Evolutionary conservation across 1,140 invertebrate genomes (phyloP).

Genomic region (Tribolium castaneum): DNA sequence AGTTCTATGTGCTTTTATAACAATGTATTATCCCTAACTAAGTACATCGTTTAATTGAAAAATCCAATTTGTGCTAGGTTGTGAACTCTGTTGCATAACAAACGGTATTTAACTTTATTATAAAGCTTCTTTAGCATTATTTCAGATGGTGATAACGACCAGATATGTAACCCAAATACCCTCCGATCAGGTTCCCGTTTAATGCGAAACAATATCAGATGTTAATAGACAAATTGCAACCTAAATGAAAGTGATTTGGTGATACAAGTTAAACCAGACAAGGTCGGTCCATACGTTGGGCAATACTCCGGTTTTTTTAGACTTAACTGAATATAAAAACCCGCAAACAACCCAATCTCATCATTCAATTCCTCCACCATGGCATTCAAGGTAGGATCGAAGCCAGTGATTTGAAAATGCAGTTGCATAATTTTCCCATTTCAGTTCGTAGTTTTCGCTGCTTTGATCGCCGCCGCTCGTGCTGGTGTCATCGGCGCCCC

Average conservation of each 20-base stretch:
- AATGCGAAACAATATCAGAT: slow-evolving; percentile 27
- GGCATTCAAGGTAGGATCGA: slow-evolving; percentile 44
- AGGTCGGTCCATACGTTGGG: background rate
- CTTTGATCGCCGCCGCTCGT: slow-evolving; percentile 51
- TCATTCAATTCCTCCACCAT: slow-evolving; percentile 13
- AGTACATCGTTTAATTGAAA: background rate
- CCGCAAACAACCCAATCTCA: background rate
- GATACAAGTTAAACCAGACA: slow-evolving; percentile 31
- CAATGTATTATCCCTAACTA: background rate
- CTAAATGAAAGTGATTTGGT: slow-evolving; percentile 16
- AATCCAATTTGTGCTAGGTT: background rate
- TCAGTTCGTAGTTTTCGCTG: slow-evolving; percentile 44
- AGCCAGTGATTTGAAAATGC: slow-evolving; percentile 4
- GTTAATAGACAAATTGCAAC: slow-evolving; percentile 18
- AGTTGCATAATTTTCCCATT: slow-evolving; percentile 25
- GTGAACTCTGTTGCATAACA: background rate
- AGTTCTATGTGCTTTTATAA: background rate
- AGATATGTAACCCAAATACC: slow-evolving; percentile 6
- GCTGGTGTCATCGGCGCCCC: slow-evolving; percentile 52
- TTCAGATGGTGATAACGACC: background rate
- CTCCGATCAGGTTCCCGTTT: slow-evolving; percentile 6
- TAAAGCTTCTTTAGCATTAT: too few relatives aligned
- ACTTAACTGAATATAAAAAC: slow-evolving; percentile 8
- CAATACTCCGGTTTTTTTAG: background rate
- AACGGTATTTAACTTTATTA: too few relatives aligned